Evolutionary conservation across 1,140 invertebrate species (phyloP).

Genomic region (Anthonomus grandis): DNA sequence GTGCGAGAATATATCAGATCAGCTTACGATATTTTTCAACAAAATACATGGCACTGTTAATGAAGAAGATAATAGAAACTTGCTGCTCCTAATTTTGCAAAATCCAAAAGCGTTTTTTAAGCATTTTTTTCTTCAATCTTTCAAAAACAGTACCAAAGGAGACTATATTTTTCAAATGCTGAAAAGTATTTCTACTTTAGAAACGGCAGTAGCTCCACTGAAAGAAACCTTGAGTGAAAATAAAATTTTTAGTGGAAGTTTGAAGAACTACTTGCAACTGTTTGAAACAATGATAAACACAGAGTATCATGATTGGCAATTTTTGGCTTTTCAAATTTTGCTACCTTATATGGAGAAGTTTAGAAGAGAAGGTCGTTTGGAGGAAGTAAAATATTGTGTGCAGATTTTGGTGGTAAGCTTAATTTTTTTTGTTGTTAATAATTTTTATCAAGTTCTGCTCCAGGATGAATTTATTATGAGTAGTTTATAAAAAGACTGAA

Average conservation of each 20-base stretch:
- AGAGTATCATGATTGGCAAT: slow-evolving; percentile 25
- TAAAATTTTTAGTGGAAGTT: slow-evolving; percentile 25
- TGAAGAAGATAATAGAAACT: slow-evolving; percentile 29
- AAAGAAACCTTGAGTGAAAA: slow-evolving; percentile 24
- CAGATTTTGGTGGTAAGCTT: slow-evolving; percentile 30
- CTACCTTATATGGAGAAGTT: slow-evolving; percentile 17
- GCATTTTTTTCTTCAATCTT: slow-evolving; percentile 31
- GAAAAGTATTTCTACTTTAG: slow-evolving; percentile 33
- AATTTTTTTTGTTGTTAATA: slow-evolving; percentile 15
- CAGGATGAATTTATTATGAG: too few relatives aligned
- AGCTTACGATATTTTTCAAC: slow-evolving; percentile 34
- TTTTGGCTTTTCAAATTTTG: slow-evolving; percentile 26
- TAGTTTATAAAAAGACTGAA: too few relatives aligned
- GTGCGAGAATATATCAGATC: slow-evolving; percentile 19
- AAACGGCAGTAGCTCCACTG: slow-evolving; percentile 32
- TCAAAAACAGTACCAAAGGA: slow-evolving; percentile 32
- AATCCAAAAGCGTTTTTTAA: slow-evolving; percentile 32
- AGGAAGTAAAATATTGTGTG: slow-evolving; percentile 22
- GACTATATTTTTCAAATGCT: slow-evolving; percentile 22
- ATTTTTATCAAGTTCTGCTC: too few relatives aligned
- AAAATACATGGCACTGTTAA: slow-evolving; percentile 31
- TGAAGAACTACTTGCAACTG: slow-evolving; percentile 32
- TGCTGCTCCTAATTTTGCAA: slow-evolving; percentile 39
- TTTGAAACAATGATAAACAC: slow-evolving; percentile 28
- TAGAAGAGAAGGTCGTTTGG: slow-evolving; percentile 14